phyloP scores from a whole-genome alignment of 1,140 invertebrate species.

The Nomia melanderi region DNA sequence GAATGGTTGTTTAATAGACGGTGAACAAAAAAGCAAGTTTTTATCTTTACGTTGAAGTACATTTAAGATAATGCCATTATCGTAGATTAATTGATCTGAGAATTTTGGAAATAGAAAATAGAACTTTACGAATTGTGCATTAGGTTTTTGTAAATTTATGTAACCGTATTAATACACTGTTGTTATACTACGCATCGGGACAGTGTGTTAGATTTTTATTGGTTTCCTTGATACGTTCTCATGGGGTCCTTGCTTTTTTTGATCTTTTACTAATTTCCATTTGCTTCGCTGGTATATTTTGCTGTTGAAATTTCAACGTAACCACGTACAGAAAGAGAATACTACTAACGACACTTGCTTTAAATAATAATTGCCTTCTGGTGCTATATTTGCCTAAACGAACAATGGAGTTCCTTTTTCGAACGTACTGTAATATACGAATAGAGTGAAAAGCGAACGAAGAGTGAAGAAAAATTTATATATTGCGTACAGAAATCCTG shows the following conservation, averaged over 20 bases:
- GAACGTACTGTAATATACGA: slow-evolving; percentile 30
- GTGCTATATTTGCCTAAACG: slow-evolving; percentile 53
- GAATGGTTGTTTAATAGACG: background rate
- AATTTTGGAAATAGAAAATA: background rate
- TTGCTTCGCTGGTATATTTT: background rate
- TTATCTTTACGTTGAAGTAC: background rate
- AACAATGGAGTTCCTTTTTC: slow-evolving; percentile 49
- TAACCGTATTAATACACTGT: slow-evolving; percentile 6
- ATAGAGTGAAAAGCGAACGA: slow-evolving; percentile 7
- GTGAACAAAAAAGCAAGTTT: too few species aligned
- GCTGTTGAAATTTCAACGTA: background rate
- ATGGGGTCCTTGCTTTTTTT: background rate
- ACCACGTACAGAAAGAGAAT: background rate
- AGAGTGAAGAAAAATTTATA: slow-evolving; percentile 15
- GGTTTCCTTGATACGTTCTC: background rate
- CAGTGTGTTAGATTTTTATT: background rate
- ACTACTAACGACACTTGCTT: slow-evolving; percentile 23
- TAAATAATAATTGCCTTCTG: slow-evolving; percentile 32
- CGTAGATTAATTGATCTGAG: background rate
- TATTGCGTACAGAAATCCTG: slow-evolving; percentile 27
- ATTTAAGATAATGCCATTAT: slow-evolving; percentile 32
- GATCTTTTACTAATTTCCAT: background rate
- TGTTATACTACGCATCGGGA: slow-evolving; percentile 6
- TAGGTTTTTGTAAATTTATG: slow-evolving; percentile 8
- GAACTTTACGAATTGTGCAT: too few species aligned